Percentiles rank a stretch among this genome's conserved stretches.
These are phyloP conservation scores for Trachelus stipa DNA, from an alignment of 2,888 invertebrate genomes.

Conservation along the genomic window DNA sequence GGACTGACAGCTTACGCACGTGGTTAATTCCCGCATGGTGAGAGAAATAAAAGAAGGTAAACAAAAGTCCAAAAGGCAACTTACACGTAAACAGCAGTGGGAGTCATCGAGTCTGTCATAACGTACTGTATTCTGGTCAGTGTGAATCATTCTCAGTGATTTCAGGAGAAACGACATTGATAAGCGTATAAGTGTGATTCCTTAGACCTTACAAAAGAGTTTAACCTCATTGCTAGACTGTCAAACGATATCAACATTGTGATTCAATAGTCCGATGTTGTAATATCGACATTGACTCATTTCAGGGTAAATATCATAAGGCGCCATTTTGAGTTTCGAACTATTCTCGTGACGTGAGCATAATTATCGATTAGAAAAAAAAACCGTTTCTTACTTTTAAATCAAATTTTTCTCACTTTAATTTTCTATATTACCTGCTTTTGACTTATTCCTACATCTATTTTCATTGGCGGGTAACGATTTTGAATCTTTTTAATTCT, in stretches of 20 bases:
- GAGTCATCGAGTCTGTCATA: background rate
- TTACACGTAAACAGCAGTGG: background rate
- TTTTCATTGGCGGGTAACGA: background rate
- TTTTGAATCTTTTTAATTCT: background rate
- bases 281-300: background rate
- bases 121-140: background rate
- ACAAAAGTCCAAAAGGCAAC: background rate
- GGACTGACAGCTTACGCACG: background rate
- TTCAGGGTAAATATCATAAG: background rate
- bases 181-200: background rate
- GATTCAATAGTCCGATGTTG: background rate
- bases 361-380: background rate
- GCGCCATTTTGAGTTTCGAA: background rate
- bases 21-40: background rate
- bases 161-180: background rate
- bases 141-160: background rate
- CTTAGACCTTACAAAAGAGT: background rate
- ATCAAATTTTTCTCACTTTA: background rate
- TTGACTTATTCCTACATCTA: too few relatives aligned
- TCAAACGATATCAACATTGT: background rate
- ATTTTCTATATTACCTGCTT: background rate
- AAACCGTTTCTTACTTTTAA: background rate
- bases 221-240: background rate
- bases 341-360: background rate
- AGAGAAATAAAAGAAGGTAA: background rate